A percentile compares a stretch with the other conserved stretches of the same genome.
Conservation (phyloP, 2,888 invertebrate species). For the Pristionchus exspectatus region DNA sequence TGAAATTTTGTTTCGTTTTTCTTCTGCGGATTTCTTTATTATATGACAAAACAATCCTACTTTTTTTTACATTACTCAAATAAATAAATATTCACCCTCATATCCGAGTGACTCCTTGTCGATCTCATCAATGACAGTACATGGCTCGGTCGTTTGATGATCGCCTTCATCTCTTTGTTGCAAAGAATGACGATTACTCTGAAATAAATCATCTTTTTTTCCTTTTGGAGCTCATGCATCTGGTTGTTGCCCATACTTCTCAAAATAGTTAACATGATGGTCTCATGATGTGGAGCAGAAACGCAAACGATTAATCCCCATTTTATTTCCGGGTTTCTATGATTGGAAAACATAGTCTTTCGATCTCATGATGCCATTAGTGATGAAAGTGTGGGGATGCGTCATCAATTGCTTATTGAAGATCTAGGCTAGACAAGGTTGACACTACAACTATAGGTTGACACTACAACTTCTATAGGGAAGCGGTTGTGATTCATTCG, state of each 20-base stretch:
- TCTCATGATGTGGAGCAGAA: neutral
- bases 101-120: slow-evolving; percentile 22
- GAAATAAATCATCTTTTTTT: too few relatives aligned
- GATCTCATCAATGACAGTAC: neutral
- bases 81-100: neutral
- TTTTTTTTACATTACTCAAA: too few relatives aligned
- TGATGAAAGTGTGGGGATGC: neutral
- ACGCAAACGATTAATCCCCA: neutral
- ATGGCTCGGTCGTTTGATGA: neutral
- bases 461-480: too few relatives aligned
- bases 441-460: too few relatives aligned
- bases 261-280: too few relatives aligned
- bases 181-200: slow-evolving; percentile 7
- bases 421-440: neutral
- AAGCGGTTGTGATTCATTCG: neutral
- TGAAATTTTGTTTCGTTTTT: neutral
- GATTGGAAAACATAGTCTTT: neutral
- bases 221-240: too few relatives aligned
- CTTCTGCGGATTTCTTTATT: too few relatives aligned
- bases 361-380: neutral
- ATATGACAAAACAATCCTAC: too few relatives aligned
- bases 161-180: slow-evolving; percentile 16
- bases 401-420: neutral
- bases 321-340: neutral
- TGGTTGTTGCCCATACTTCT: too few relatives aligned